phyloP scores from a whole-genome alignment of 2,888 invertebrate species.

The Morinoia aosen region DNA sequence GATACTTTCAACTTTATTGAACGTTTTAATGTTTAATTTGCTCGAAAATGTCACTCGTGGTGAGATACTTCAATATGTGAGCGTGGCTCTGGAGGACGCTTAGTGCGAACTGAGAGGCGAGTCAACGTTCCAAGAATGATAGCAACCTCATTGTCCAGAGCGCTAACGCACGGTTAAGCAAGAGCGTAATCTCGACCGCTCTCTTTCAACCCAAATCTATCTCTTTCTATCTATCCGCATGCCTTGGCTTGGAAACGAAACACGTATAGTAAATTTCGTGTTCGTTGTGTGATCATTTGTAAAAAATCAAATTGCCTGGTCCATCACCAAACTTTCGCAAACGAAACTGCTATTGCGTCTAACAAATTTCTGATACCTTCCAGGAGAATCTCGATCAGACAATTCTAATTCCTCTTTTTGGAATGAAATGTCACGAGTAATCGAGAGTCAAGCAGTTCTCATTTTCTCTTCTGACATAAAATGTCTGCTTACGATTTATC shows the following conservation, averaged over 20 bases:
- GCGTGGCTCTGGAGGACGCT: neutral
- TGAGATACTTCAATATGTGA: neutral
- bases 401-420: no score
- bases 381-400: neutral
- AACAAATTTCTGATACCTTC: neutral
- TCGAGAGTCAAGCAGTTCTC: no score
- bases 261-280: no score
- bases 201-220: neutral
- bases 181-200: neutral
- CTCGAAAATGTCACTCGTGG: no score
- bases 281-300: neutral
- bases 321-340: neutral
- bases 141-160: slow-evolving; percentile 37
- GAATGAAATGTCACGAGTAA: no score
- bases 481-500: neutral
- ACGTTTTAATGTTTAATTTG: no score
- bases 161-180: neutral
- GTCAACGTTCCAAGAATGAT: slow-evolving; percentile 13
- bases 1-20: no score
- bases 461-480: neutral
- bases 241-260: no score
- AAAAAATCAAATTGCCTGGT: neutral
- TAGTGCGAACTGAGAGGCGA: neutral
- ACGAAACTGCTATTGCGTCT: neutral
- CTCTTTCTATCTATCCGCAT: no score